Percentiles rank a stretch among this genome's conserved stretches.
Conservation (phyloP, 2,888 invertebrate species). For the Tridacna crocea region DNA sequence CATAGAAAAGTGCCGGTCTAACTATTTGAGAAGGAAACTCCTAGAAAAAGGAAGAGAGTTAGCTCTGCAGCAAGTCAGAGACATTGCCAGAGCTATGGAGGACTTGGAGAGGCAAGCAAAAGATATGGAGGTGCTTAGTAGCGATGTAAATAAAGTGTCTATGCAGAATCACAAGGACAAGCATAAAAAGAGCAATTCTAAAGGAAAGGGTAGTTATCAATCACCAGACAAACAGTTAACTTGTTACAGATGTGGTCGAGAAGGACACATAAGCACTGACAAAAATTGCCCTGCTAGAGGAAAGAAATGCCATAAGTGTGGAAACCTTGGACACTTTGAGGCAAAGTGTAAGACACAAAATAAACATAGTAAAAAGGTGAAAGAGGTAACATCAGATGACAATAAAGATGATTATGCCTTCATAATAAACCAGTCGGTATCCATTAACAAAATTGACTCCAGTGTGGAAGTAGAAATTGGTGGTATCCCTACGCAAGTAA, state of each 20-base stretch:
- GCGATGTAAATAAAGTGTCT: not conserved
- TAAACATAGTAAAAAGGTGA: not conserved
- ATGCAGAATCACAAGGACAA: too few relatives aligned
- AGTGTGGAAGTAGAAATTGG: not conserved
- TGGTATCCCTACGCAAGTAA: not conserved
- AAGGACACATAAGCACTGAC: not conserved
- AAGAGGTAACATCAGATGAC: not conserved
- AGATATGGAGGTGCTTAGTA: not conserved
- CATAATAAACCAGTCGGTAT: too few relatives aligned
- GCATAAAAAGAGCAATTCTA: not conserved
- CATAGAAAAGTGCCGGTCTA: slow-evolving; percentile 42
- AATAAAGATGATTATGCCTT: too few relatives aligned
- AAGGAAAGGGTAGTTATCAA: not conserved
- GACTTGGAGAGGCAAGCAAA: not conserved
- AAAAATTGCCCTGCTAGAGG: not conserved
- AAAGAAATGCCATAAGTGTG: not conserved
- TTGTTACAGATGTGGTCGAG: not conserved
- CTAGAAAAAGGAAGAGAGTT: slow-evolving; percentile 40
- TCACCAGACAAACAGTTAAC: not conserved
- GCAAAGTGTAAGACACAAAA: not conserved
- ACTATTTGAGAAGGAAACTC: slow-evolving; percentile 36
- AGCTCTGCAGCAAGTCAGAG: slow-evolving; percentile 27
- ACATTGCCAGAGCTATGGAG: slow-evolving; percentile 10
- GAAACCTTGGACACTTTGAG: not conserved
- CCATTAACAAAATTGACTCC: too few relatives aligned